These are phyloP conservation scores for Acleris sparsana DNA, from an alignment of 2,888 invertebrate species.

Conservation along the genomic window DNA sequence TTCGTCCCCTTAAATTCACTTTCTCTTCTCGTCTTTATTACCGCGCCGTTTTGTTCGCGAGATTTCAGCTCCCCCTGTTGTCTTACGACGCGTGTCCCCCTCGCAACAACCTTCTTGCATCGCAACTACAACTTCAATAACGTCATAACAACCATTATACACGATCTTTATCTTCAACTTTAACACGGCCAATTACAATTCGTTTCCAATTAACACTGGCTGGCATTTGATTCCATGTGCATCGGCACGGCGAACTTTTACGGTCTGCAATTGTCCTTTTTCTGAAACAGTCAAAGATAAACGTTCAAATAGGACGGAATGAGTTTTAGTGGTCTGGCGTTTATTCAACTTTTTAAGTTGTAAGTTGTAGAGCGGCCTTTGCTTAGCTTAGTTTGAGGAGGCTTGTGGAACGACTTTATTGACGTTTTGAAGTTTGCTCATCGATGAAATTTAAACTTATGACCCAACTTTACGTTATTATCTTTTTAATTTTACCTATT, in stretches of 20 bases:
- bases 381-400: slow-evolving; percentile 50
- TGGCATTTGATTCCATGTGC: slow-evolving; percentile 39
- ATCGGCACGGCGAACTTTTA: slow-evolving; percentile 55
- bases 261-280: slow-evolving; percentile 74
- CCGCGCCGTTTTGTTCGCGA: slow-evolving; percentile 82
- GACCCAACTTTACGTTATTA: neutral
- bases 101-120: slow-evolving; percentile 65
- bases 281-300: slow-evolving; percentile 68
- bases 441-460: neutral
- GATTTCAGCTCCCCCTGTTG: slow-evolving; percentile 82
- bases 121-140: slow-evolving; percentile 54
- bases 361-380: slow-evolving; percentile 57
- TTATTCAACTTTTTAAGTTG: slow-evolving; percentile 70
- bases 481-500: too few species aligned
- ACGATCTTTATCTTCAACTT: slow-evolving; percentile 62
- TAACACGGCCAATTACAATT: slow-evolving; percentile 65
- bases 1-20: slow-evolving; percentile 85
- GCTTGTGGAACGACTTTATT: slow-evolving; percentile 6
- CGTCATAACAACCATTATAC: slow-evolving; percentile 67
- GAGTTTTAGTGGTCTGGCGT: slow-evolving; percentile 69
- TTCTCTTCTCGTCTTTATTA: slow-evolving; percentile 86
- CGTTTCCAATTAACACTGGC: slow-evolving; percentile 62
- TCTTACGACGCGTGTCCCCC: slow-evolving; percentile 77
- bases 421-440: slow-evolving; percentile 9
- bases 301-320: slow-evolving; percentile 71